These are phyloP conservation scores for Drosophila villosipedis DNA, from an alignment of 2,888 invertebrate species.

Conservation along the genomic window DNA sequence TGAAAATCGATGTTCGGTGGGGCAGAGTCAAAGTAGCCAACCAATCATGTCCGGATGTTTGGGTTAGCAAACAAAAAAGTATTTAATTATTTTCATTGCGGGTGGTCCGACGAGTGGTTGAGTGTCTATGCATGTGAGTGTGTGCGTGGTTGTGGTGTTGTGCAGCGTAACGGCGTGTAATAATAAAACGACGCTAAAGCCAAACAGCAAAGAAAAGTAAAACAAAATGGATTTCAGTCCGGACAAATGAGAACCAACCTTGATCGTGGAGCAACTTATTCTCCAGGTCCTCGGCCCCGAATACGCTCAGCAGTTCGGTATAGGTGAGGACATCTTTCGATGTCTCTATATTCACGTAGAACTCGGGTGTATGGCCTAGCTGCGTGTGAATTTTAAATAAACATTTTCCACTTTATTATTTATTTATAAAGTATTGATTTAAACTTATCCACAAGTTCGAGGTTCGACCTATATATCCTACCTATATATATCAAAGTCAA, in stretches of 20 bases:
- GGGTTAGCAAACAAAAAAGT: constrained; percentile 64
- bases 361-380: constrained; percentile 92
- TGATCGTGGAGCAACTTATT: constrained; percentile 91
- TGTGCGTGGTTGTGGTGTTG: constrained; percentile 26
- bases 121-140: constrained; percentile 13
- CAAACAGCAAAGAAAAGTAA: constrained; percentile 48
- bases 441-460: constrained; percentile 19
- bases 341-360: constrained; percentile 88
- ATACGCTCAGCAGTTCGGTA: constrained; percentile 88
- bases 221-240: constrained; percentile 19
- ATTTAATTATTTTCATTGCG: constrained; percentile 71
- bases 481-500: constrained; percentile 60
- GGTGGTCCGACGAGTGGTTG: constrained; percentile 15
- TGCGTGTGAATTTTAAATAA: constrained; percentile 82
- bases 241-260: constrained; percentile 87
- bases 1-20: constrained; percentile 77
- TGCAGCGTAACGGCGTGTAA: constrained; percentile 36
- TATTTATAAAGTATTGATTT: constrained; percentile 73
- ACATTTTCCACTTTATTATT: constrained; percentile 37
- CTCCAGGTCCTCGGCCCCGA: constrained; percentile 89
- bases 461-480: constrained; percentile 2
- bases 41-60: constrained; percentile 63
- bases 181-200: constrained; percentile 44
- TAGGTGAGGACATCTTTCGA: constrained; percentile 89
- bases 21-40: constrained; percentile 37